Conservation (phyloP, 1,140 invertebrate species). For the Homarus americanus region DNA sequence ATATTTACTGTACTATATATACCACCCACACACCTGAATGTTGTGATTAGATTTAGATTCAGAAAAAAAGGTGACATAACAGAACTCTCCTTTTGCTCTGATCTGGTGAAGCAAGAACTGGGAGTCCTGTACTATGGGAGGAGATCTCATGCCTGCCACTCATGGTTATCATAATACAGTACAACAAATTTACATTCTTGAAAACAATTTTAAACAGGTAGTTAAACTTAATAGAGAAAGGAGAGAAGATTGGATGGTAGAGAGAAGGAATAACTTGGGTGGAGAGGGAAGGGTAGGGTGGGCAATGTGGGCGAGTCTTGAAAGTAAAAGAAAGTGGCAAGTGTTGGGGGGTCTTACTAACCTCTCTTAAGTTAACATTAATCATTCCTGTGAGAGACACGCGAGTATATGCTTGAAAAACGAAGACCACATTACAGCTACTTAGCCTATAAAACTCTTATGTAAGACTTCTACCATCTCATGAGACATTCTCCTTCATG, state of each 20-base stretch:
- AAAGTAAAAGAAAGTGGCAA: background rate
- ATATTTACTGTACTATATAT: background rate
- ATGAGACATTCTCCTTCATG: background rate
- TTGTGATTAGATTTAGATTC: slow-evolving; percentile 2
- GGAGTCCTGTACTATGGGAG: background rate
- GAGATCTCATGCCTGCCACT: background rate
- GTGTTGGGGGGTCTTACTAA: background rate
- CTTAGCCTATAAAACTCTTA: slow-evolving; percentile 11
- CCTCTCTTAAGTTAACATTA: background rate
- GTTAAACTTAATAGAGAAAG: background rate
- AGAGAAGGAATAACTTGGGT: background rate
- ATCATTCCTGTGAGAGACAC: slow-evolving; percentile 8
- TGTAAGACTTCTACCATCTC: background rate
- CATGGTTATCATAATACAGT: background rate
- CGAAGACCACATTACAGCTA: slow-evolving; percentile 20
- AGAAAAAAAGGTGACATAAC: background rate
- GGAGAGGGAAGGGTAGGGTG: background rate
- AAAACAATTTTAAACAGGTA: background rate
- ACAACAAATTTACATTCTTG: background rate
- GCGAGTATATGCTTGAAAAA: slow-evolving; percentile 13
- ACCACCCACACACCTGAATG: background rate
- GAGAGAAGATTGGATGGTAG: background rate
- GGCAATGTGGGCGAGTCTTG: slow-evolving; percentile 6
- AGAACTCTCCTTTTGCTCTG: background rate
- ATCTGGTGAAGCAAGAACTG: background rate